These are phyloP conservation scores for Austrofundulus limnaeus DNA, from an alignment of 2,113 vertebrate species.

Conservation along the genomic window DNA sequence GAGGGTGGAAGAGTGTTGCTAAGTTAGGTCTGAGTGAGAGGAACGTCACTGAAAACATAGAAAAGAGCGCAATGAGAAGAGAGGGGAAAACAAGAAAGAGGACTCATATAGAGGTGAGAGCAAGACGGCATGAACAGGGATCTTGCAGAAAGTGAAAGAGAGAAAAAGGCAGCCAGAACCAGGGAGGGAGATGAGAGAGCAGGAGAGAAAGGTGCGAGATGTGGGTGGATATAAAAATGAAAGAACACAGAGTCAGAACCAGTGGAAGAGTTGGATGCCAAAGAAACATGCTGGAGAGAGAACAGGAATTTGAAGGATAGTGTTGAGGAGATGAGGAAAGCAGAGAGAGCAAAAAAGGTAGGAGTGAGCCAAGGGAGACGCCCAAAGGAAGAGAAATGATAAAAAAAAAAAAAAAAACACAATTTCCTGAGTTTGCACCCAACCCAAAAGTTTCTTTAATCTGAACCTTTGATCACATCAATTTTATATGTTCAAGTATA, in stretches of 20 bases:
- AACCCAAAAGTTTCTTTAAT: not conserved
- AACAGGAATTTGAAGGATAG: constrained; percentile 40
- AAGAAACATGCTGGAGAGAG: constrained; percentile 27
- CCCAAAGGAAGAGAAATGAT: constrained; percentile 15
- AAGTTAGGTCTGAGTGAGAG: constrained; percentile 6
- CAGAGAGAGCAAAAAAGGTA: constrained; percentile 9
- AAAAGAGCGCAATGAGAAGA: not conserved
- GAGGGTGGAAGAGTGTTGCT: constrained; percentile 9
- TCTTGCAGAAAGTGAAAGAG: constrained; percentile 23
- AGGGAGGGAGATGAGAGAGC: constrained; percentile 5
- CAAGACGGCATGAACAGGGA: constrained; percentile 15
- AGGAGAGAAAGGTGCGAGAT: constrained; percentile 19
- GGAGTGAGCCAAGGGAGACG: constrained; percentile 14
- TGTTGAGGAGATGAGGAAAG: constrained; percentile 29
- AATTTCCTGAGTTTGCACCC: not conserved
- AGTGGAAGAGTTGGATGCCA: constrained; percentile 34
- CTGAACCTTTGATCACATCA: not conserved
- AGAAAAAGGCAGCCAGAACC: constrained; percentile 6
- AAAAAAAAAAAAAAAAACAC: not conserved
- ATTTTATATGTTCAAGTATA: not conserved
- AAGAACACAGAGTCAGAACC: constrained; percentile 23
- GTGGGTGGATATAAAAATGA: constrained; percentile 43
- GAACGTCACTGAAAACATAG: constrained; percentile 53
- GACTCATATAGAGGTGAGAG: constrained; percentile 17
- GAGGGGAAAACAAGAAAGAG: not conserved